Conservation (phyloP, 1,140 invertebrate species). For the Calycopis cecrops region DNA sequence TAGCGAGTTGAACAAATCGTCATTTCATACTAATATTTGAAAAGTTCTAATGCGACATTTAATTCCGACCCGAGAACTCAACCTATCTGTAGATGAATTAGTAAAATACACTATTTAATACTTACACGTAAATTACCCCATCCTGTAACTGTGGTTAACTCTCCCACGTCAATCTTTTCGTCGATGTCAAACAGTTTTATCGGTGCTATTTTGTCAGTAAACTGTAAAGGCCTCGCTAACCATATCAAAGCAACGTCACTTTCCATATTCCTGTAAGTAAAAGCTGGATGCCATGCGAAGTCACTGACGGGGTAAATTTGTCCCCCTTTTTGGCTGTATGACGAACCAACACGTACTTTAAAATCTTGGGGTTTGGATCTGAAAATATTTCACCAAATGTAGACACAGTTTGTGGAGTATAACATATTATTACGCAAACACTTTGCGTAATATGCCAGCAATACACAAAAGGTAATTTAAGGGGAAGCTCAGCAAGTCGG, state of each 20-base stretch:
- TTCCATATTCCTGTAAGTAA: constrained; percentile 51
- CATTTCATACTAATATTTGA: too few species aligned
- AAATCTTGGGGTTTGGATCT: constrained; percentile 35
- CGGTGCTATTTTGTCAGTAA: constrained; percentile 68
- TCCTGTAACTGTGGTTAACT: constrained; percentile 49
- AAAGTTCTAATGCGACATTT: too few species aligned
- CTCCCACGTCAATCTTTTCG: constrained; percentile 50
- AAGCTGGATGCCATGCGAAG: constrained; percentile 42
- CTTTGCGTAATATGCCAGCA: too few species aligned
- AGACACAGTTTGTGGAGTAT: too few species aligned
- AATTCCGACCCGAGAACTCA: too few species aligned
- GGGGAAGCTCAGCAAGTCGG: too few species aligned
- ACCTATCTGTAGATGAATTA: too few species aligned
- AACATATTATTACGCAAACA: too few species aligned
- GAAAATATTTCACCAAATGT: constrained; percentile 17
- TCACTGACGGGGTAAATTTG: constrained; percentile 44
- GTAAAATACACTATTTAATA: constrained; percentile 2
- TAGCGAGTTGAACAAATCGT: too few species aligned
- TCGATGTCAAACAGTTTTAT: constrained; percentile 68
- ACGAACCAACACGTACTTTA: constrained; percentile 52
- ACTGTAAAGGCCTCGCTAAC: constrained; percentile 71
- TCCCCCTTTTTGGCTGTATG: constrained; percentile 46
- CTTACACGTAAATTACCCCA: constrained; percentile 56
- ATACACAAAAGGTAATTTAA: too few species aligned
- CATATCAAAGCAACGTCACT: constrained; percentile 79